phyloP scores from a whole-genome alignment of 2,888 invertebrate genomes.

The Vannuccia rotundouncinata region DNA sequence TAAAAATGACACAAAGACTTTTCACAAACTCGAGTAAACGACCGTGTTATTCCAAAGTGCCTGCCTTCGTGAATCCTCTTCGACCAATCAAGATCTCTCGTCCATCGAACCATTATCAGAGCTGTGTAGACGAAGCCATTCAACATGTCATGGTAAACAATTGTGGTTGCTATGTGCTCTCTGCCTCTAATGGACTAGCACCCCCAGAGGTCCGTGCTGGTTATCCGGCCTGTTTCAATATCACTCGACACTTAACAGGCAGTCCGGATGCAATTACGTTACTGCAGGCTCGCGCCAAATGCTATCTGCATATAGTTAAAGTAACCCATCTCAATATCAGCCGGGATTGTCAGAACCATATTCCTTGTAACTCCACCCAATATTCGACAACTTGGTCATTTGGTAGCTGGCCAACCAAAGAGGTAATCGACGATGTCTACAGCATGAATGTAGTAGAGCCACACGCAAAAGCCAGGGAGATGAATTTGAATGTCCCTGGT shows the following conservation, averaged over 20 bases:
- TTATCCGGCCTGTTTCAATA: slow-evolving; percentile 12
- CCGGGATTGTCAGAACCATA: not conserved
- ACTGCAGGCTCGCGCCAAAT: not conserved
- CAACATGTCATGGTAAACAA: not conserved
- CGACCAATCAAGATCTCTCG: not conserved
- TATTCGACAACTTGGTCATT: slow-evolving; percentile 1
- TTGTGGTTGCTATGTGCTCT: not conserved
- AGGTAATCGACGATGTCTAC: not conserved
- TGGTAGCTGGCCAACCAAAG: not conserved
- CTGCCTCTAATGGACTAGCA: not conserved
- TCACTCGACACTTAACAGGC: not conserved
- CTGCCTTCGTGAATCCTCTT: slow-evolving; percentile 1
- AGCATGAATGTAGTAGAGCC: not conserved
- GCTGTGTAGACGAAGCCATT: not conserved
- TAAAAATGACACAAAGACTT: not conserved
- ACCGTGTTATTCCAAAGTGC: not conserved
- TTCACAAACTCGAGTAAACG: not conserved
- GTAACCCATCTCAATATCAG: not conserved
- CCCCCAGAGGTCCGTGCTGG: not conserved
- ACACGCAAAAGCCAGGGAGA: not conserved
- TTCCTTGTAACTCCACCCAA: not conserved
- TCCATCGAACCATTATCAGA: not conserved
- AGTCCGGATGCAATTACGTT: not conserved
- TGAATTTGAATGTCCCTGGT: not conserved
- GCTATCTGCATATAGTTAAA: not conserved